Evolutionary conservation across 92 coral and sea anemone species (phyloP), one percentile per base, ranked within the genome.

Genomic region (Palythoa grandiflora): DNA sequence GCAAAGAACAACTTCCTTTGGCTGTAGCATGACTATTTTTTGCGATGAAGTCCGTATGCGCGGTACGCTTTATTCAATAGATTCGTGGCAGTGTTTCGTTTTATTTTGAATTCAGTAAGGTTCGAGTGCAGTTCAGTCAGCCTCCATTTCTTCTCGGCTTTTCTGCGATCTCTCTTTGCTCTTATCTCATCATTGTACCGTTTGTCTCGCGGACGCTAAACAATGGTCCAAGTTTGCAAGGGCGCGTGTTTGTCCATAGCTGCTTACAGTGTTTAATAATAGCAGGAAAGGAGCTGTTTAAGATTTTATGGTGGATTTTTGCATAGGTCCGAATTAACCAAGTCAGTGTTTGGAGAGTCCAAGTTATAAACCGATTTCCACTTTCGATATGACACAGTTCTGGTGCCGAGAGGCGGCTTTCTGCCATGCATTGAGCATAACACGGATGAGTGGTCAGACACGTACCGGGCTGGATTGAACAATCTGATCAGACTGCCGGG

Each of bases 71-170:
- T 44, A 44, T 44, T 44, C 48, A 44, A 44, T 3, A 44, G 48
- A 44, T 44, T 44, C 3, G 48, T 44, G 6, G 6, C 48, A 44
- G 48, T 44, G 48, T 44, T 44, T 6, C 48, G 48, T 44, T 44
- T 44, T 3, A 44, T 44, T 44, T 44, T 44, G 6, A 44, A 44
- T 44, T 44, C 6, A 44, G 48, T 6, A 44, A 44, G 28, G 28
- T 86, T 72, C 7, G 79, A 50, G 10, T 54, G 50, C 8, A 52
- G 35, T 44, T 73, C 72, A 6, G 68, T 51, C 8, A 16, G 14
- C 37, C 89, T 71, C 89, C 89, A 85, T 75, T 73, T 47, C 65
- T 54, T 85, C 89, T 85, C 89, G 3, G 89, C 89, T 54, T 75
- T 75, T 37, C 89, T 73, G 7, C 89, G 70, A 55, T 57, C 79